Base-by-base conservation (phyloP, 2,113 vertebrate genomes). In the Aepyceros melampus region DNA sequence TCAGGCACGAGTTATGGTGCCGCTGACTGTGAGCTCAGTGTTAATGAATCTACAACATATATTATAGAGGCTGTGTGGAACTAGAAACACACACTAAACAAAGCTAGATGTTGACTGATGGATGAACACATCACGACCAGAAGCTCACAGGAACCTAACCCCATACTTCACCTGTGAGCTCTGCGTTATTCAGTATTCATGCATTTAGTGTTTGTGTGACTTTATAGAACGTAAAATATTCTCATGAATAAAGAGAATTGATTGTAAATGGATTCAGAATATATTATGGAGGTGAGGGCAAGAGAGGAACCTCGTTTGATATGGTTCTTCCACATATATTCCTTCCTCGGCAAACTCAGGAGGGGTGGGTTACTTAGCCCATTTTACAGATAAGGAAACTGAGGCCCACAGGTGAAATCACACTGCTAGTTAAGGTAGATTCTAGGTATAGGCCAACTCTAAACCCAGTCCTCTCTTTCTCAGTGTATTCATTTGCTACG, bases 1-100 rank as follows among this genome's bases (percentile, higher is more conserved):
- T 43, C 43, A 21, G 43, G 23, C 25, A 1, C 2, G n/a, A 71
- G 9, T 29, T n/a, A n/a, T 0, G 5, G 6, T 17, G 25, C 8
- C 2, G 7, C 9, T 56, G 45, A 21, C 47, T 3, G 21, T 2
- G 2, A 49, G 58, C 79, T 49, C 47, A 31, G 1, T 36, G 71
- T 25, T 81, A 17, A 21, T 3, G 5, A 36, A 45, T 71, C 92
- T 45, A 49, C 21, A 71, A 12, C 15, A 1, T 6, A 7, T 27
- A 21, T 33, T 82, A 67, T 29, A 53, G 17, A 29, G 43, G 15
- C 29, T 15, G 5, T 12, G 7, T 56, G 58, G 43, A 64, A 10
- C 14, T 11, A 56, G 67, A 55, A 56, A 49, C 25, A 51, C 2
- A 1, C 23, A 19, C 17, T 3, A 19, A 76, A 60, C 40, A 62